Percentiles rank a stretch among this genome's conserved stretches.
Evolutionary conservation across 2,113 vertebrate species (phyloP).

Genomic region (Alligator sinensis): DNA sequence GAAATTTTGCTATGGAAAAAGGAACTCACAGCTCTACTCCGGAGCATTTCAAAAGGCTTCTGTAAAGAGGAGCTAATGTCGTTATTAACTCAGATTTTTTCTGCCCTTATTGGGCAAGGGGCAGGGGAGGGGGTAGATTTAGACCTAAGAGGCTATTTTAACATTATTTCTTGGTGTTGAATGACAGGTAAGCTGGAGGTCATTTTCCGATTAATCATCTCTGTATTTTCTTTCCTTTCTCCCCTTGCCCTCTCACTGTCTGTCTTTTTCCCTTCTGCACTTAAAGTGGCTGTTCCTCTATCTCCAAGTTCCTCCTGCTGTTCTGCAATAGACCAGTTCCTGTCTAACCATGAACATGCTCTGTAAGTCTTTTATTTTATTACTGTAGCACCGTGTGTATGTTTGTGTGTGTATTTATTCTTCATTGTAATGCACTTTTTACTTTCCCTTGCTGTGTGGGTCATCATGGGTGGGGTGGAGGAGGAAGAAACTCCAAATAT

Average conservation of each 20-base stretch:
- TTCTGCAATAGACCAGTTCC: constrained; percentile 96
- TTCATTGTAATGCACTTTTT: background rate
- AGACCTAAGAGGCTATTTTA: background rate
- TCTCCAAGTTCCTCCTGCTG: constrained; percentile 94
- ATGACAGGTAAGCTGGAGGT: background rate
- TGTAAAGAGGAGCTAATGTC: background rate
- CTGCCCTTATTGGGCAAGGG: background rate
- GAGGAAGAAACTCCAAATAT: background rate
- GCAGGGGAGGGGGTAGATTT: background rate
- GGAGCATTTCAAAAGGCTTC: background rate
- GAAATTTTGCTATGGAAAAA: background rate
- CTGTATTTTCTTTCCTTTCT: constrained; percentile 61
- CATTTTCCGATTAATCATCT: constrained; percentile 49
- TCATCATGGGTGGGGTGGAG: background rate
- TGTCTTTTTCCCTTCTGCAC: constrained; percentile 65
- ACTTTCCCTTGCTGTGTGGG: background rate
- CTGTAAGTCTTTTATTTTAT: constrained; percentile 81
- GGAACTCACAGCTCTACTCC: background rate
- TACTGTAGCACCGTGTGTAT: constrained; percentile 48
- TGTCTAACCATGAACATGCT: constrained; percentile 85
- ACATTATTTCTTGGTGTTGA: background rate
- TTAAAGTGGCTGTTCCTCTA: constrained; percentile 92
- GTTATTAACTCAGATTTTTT: background rate
- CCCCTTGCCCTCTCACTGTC: constrained; percentile 61
- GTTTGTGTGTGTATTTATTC: background rate